Evolutionary conservation across 2,113 vertebrate species (phyloP), one percentile per base, ranked within the genome.

Genomic region (Gymnogyps californianus): DNA sequence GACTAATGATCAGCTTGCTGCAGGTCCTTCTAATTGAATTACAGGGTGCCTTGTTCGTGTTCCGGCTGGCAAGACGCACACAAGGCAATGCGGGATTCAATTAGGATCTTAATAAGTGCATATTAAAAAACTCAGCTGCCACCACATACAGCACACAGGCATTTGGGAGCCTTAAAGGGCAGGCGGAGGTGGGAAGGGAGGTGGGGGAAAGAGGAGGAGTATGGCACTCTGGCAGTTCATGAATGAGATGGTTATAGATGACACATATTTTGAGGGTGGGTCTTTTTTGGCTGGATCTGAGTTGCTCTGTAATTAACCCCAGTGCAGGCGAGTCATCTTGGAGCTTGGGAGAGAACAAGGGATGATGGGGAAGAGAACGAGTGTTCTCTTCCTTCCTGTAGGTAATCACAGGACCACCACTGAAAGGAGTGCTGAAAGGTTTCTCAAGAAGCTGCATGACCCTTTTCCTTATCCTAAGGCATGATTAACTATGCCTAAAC

Each of bases 1-100:
- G 95, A 91, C 32, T 97, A 98, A 92, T 97, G 94, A 96, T 96
- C 96, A 91, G 92, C 85, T 96, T 98, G 93, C 93, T 97, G 88
- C 95, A 93, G 93, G 79, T 97, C 93, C 89, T 96, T 97, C 79
- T 98, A 97, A 98, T 97, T 97, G 96, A 97, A 97, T 98, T 97
- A 98, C 94, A 97, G 98, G 90, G 77, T 98, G 75, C 95, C 95
- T 97, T 98, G 92, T 96, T 98, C 86, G 15, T 97, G 81, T 97
- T 98, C 96, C 11, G 74, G 87, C 97, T 98, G 92, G 96, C 93
- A 94, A 98, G 90, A 94, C 7, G 24, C 96, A 95, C 91, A 96
- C 93, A 95, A 97, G 92, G 90, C 92, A 96, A 90, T 57, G 90
- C 54, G 32, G 97, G 97, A 98, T 98, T 98, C 96, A 98, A 98